Evolutionary conservation across 2,797 vertebrate genomes (phyloP).

Genomic region (Hoplostethus atlanticus): DNA sequence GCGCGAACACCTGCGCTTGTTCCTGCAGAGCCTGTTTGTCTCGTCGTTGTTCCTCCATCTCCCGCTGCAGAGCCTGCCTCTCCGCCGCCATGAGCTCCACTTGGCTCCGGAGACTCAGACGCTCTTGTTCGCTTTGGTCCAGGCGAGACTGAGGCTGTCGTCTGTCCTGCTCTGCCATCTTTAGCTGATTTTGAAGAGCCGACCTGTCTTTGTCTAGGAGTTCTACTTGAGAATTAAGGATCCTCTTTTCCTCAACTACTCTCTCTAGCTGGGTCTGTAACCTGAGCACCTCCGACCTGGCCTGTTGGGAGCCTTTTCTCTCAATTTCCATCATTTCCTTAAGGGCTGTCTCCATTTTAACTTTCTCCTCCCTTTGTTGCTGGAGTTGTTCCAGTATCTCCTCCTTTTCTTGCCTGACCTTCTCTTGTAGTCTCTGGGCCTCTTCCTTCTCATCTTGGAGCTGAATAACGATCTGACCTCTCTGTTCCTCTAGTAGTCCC

Average conservation of each 20-base stretch:
- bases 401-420: slow-evolving; percentile 73
- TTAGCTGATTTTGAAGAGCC: slow-evolving; percentile 68
- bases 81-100: slow-evolving; percentile 60
- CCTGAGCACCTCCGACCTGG: slow-evolving; percentile 56
- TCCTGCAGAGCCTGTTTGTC: slow-evolving; percentile 49
- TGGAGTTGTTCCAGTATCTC: slow-evolving; percentile 66
- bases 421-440: slow-evolving; percentile 63
- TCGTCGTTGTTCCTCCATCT: slow-evolving; percentile 49
- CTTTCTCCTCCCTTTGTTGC: slow-evolving; percentile 76
- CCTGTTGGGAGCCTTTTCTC: slow-evolving; percentile 47
- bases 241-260: slow-evolving; percentile 50
- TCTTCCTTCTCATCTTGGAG: slow-evolving; percentile 67
- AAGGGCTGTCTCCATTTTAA: slow-evolving; percentile 69
- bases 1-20: slow-evolving; percentile 63
- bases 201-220: slow-evolving; percentile 54
- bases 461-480: slow-evolving; percentile 67
- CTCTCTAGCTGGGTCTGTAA: slow-evolving; percentile 58
- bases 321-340: slow-evolving; percentile 66
- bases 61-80: slow-evolving; percentile 3
- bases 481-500: slow-evolving; percentile 74
- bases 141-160: slow-evolving; percentile 53
- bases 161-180: slow-evolving; percentile 61
- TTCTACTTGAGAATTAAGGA: slow-evolving; percentile 74
- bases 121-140: slow-evolving; percentile 50
- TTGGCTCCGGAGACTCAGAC: slow-evolving; percentile 43